Evolutionary conservation across 1,140 invertebrate genomes (phyloP).

Genomic region (Drosophila micromelanica): DNA sequence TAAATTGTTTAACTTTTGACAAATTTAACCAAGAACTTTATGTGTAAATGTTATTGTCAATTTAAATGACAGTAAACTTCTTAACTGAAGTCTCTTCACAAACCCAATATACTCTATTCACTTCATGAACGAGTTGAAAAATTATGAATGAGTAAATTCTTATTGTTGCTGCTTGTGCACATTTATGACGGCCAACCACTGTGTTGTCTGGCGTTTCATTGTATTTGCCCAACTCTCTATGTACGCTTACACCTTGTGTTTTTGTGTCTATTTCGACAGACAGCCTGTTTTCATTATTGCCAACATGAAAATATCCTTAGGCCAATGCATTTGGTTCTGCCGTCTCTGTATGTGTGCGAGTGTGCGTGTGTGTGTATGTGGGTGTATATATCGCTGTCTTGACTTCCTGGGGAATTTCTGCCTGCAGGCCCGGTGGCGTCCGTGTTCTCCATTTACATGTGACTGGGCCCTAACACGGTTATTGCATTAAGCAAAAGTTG

Average conservation of each 20-base stretch:
- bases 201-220: conserved; percentile 7
- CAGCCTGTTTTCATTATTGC: conserved; percentile 56
- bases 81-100: too few relatives aligned
- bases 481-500: conserved; percentile 77
- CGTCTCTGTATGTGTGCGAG: conserved; percentile 31
- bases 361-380: conserved; percentile 17
- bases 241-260: background rate
- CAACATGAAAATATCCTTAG: conserved; percentile 67
- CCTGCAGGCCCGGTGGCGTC: conserved; percentile 16
- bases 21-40: too few relatives aligned
- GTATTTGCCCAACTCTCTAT: conserved; percentile 1
- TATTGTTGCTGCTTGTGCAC: conserved; percentile 13
- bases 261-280: conserved; percentile 1
- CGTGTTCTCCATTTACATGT: conserved; percentile 71
- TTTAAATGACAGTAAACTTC: too few relatives aligned
- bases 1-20: too few relatives aligned
- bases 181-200: conserved; percentile 43
- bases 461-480: conserved; percentile 70
- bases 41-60: too few relatives aligned
- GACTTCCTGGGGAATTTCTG: conserved; percentile 72
- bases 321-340: conserved; percentile 64
- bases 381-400: conserved; percentile 56
- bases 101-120: too few relatives aligned
- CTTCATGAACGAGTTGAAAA: background rate
- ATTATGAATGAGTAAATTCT: conserved; percentile 43